phyloP scores from a whole-genome alignment of 2,888 invertebrate species.

The Mesorhabditis spiculigera region DNA sequence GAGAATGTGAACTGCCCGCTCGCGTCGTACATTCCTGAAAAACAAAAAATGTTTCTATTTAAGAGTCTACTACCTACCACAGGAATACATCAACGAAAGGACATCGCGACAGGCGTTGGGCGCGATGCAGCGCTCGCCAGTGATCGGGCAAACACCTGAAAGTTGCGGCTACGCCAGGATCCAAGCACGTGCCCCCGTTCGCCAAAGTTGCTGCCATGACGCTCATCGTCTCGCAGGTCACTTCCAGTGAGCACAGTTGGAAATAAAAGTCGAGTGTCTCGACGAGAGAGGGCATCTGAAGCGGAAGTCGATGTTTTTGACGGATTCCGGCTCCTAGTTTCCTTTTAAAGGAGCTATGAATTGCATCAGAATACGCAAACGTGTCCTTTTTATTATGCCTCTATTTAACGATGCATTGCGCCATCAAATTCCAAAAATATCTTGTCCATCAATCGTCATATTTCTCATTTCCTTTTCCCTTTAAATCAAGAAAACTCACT shows the following conservation, averaged over 20 bases:
- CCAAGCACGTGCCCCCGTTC: conserved; percentile 75
- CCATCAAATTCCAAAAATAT: no score
- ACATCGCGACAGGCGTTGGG: conserved; percentile 90
- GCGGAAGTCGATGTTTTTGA: conserved; percentile 8
- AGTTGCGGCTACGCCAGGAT: neutral
- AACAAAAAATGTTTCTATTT: neutral
- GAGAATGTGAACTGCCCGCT: conserved; percentile 69
- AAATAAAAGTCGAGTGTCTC: conserved; percentile 97
- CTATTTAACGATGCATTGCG: neutral
- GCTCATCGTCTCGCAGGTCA: conserved; percentile 84
- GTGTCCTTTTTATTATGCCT: neutral
- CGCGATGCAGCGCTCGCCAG: conserved; percentile 85
- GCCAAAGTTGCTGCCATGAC: conserved; percentile 93
- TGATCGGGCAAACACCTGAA: conserved; percentile 80
- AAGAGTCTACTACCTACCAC: conserved; percentile 70
- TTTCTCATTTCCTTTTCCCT: neutral
- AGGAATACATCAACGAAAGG: conserved; percentile 92
- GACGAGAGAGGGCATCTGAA: conserved; percentile 68
- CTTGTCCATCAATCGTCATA: no score
- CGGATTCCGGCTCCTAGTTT: neutral
- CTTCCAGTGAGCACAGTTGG: conserved; percentile 95
- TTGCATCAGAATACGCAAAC: neutral
- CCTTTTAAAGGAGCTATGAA: neutral
- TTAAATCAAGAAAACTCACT: neutral
- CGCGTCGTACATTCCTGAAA: conserved; percentile 75